Base-by-base conservation (phyloP, 2,888 invertebrate genomes). In the Trisateles emortualis region DNA sequence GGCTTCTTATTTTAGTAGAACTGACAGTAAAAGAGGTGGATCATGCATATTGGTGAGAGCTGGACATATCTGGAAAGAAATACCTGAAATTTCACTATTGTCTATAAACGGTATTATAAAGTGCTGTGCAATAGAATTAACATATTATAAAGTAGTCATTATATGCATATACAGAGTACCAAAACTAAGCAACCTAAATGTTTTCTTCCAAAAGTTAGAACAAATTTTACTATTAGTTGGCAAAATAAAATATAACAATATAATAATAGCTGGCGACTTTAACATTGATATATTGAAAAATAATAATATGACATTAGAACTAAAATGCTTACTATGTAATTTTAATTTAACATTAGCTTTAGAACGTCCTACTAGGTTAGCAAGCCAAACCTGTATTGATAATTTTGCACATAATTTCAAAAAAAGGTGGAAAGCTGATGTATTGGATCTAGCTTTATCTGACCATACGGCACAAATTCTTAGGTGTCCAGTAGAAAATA, bases 331-430 rank as follows among this genome's bases (percentile, higher is more conserved):
- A 39, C 22, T 39, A 39, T 4, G 1, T n/a, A 19, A 39, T 16
- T 39, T 22, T 22, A n/a, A n/a, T n/a, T n/a, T n/a, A n/a, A n/a
- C n/a, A 26, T 24, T 40, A 26, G 14, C 24, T 13, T 11, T 40
- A 17, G 26, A 40, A n/a, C 9, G 40, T 26, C 40, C 19, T 19
- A 40, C 40, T n/a, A 24, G 40, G 26, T 40, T 40, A 13, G 8
- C 11, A 11, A 26, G 24, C 13, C 11, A 26, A 9, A n/a, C n/a
- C n/a, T 41, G 41, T 29, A 41, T 41, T 4, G 41, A 41, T 5
- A 41, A 41, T 29, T 10, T 16, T 10, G 29, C 16, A 1, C 29
- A 41, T 13, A 41, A 11, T 13, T 16, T 41, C 14, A 13, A 29
- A 29, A 29, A 41, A 10, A 2, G 10, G 2, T 32, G 32, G 32